Base-by-base conservation (phyloP, 2,797 vertebrate genomes). In the Eulemur coronatus region DNA sequence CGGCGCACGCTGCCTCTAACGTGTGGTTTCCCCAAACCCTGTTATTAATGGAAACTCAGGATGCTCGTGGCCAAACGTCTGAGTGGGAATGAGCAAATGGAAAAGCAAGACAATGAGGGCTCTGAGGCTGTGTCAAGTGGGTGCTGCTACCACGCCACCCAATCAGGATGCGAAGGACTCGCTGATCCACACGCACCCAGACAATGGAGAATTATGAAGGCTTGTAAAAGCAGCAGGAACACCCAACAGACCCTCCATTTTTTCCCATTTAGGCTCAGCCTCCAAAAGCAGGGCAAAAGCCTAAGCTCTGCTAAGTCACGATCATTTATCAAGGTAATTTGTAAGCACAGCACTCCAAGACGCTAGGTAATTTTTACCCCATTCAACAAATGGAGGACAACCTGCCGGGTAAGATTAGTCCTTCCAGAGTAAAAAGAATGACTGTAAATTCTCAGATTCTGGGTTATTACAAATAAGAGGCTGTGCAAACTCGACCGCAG, bases 61-160 rank as follows among this genome's bases (percentile, higher is more conserved):
- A 55, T 41, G 33, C 43, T 12, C 17, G 61, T n/a, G 63, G 78
- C 78, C 72, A 86, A 6, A 20, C 11, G 46, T 59, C 84, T 35
- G 50, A 30, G 12, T 59, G 73, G 73, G 48, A 79, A 65, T 50
- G 85, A 97, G 93, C 4, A 1, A 61, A 87, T 43, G 48, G 93
- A 85, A 93, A 91, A 46, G 57, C 46, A 69, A 86, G 93, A 96
- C 93, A 79, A 65, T 3, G 69, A 70, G 30, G 80, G 41, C 91
- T 92, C 88, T 76, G 70, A 88, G 81, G 48, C 52, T 78, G n/a
- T 2, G 3, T 1, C 1, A 70, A 50, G 41, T 12, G 65, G 81
- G 46, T 24, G 28, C 28, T 50, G 18, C 18, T 7, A 7, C n/a
- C 55, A 57, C 4, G 7, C 67, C 24, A 6, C 20, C 82, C 84